Evolutionary conservation across 1,140 invertebrate genomes (phyloP).

Genomic region (Solenopsis fugax): DNA sequence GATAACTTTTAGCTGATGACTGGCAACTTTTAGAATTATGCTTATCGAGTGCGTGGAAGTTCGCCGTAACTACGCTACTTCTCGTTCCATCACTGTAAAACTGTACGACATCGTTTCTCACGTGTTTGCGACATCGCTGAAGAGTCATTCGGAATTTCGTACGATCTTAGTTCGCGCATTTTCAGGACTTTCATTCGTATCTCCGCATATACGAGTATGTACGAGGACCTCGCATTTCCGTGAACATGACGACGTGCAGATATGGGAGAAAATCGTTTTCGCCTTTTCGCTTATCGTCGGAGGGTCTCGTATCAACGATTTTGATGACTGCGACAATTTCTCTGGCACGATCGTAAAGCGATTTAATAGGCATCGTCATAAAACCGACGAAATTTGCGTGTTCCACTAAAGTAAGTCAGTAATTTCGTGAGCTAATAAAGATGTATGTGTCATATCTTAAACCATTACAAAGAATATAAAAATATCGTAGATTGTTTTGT

Average conservation of each 20-base stretch:
- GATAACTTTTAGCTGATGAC: constrained; percentile 12
- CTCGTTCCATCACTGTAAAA: constrained; percentile 32
- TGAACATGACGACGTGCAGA: background rate
- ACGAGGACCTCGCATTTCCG: background rate
- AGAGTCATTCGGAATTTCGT: constrained; percentile 42
- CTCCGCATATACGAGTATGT: background rate
- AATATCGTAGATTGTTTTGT: too few relatives aligned
- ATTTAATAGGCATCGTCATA: constrained; percentile 44
- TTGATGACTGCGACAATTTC: constrained; percentile 49
- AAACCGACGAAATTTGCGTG: constrained; percentile 45
- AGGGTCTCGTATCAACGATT: constrained; percentile 19
- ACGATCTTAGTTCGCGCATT: constrained; percentile 21
- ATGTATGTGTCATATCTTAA: background rate
- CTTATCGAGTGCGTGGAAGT: constrained; percentile 46
- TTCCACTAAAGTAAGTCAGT: background rate
- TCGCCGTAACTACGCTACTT: background rate
- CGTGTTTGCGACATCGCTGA: constrained; percentile 19
- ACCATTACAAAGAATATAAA: too few relatives aligned
- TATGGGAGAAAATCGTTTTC: constrained; percentile 25
- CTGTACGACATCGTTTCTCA: constrained; percentile 49
- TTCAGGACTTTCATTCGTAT: constrained; percentile 22
- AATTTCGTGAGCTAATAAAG: constrained; percentile 11
- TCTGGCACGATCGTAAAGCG: constrained; percentile 17
- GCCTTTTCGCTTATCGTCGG: constrained; percentile 11
- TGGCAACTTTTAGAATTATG: constrained; percentile 26